Conservation (phyloP, 2,113 vertebrate genomes). For the Aspidoscelis tigris region DNA sequence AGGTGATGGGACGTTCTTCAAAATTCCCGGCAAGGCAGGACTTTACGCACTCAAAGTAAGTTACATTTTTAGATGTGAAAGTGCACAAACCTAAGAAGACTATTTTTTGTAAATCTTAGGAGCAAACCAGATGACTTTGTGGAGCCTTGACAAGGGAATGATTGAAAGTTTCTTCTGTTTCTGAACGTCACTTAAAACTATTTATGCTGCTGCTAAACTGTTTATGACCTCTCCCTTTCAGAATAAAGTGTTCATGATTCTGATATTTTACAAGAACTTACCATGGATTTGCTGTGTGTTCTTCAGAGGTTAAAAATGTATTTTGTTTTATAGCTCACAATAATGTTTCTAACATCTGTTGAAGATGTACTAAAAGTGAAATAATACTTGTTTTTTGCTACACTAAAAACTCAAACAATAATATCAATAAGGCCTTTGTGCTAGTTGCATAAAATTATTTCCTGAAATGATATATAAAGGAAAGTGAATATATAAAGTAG, state of each 20-base stretch:
- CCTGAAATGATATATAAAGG: constrained; percentile 28
- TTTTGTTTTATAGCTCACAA: constrained; percentile 47
- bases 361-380: constrained; percentile 42
- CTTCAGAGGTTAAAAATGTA: constrained; percentile 55
- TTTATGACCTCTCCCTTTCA: constrained; percentile 48
- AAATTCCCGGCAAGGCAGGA: constrained; percentile 87
- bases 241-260: constrained; percentile 58
- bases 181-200: constrained; percentile 70
- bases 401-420: constrained; percentile 36
- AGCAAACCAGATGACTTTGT: constrained; percentile 66
- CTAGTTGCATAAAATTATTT: constrained; percentile 27
- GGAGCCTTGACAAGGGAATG: constrained; percentile 45
- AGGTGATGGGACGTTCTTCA: constrained; percentile 89
- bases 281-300: constrained; percentile 58
- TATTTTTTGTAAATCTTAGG: constrained; percentile 62
- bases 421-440: constrained; percentile 21
- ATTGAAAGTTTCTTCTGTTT: constrained; percentile 64
- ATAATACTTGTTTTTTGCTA: constrained; percentile 47
- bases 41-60: constrained; percentile 90
- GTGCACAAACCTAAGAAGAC: constrained; percentile 48
- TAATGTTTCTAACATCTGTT: constrained; percentile 55
- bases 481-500: constrained; percentile 34
- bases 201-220: constrained; percentile 68
- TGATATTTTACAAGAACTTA: constrained; percentile 48
- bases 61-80: constrained; percentile 63